These are phyloP conservation scores for Pentalonia nigronervosa DNA, from an alignment of 1,140 invertebrate genomes.

Conservation along the genomic window DNA sequence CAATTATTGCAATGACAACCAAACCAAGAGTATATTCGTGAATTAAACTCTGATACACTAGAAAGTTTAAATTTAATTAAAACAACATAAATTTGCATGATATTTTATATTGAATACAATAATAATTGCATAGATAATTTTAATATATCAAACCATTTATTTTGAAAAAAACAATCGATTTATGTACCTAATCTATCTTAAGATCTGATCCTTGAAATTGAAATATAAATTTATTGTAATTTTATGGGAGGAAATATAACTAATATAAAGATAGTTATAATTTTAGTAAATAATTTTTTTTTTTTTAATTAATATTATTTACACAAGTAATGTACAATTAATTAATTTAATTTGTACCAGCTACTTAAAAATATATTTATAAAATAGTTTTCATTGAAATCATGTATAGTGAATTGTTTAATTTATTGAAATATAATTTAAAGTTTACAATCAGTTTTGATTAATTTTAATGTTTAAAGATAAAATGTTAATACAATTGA, in stretches of 20 bases:
- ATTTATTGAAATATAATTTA: not conserved
- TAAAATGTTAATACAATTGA: not conserved
- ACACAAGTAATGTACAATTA: not conserved
- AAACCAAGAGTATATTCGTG: constrained; percentile 69
- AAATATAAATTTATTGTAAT: not conserved
- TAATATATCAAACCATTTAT: not conserved
- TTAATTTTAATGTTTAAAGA: not conserved
- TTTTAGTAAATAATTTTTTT: not conserved
- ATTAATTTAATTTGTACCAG: not conserved
- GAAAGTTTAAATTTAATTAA: not conserved
- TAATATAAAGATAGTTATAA: not conserved
- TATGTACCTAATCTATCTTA: not conserved
- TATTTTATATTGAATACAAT: not conserved
- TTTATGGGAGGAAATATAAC: not conserved
- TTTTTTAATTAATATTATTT: not conserved
- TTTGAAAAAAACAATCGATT: not conserved
- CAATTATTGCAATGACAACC: constrained; percentile 87
- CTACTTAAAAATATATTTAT: not conserved
- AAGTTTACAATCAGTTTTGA: not conserved
- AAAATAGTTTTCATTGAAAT: not conserved
- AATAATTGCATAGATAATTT: not conserved
- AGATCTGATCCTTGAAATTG: not conserved
- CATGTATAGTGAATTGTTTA: not conserved
- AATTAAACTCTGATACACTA: constrained; percentile 40
- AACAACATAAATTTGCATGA: not conserved